A percentile compares a stretch with the other conserved stretches of the same genome.
phyloP scores from a whole-genome alignment of 2,888 invertebrate genomes.

The Mythimna pallens region DNA sequence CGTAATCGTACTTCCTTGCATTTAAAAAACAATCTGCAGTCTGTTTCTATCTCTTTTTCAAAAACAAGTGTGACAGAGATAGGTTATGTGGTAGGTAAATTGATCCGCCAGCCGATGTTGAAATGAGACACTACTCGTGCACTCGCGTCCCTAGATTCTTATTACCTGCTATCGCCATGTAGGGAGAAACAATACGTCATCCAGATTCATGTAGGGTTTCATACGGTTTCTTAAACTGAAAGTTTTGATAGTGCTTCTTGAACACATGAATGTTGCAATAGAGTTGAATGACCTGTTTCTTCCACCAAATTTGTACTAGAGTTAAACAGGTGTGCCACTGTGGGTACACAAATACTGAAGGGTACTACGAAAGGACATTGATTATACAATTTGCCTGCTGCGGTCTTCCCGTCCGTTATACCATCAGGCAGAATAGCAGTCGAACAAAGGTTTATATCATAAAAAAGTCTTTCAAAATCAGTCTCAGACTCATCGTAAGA shows the following conservation, averaged over 20 bases:
- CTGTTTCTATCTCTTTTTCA: slow-evolving; percentile 52
- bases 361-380: not conserved
- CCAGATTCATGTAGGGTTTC: slow-evolving; percentile 74
- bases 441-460: not conserved
- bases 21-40: slow-evolving; percentile 57
- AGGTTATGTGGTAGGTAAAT: slow-evolving; percentile 66
- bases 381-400: not conserved
- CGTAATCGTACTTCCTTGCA: slow-evolving; percentile 50
- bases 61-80: slow-evolving; percentile 53
- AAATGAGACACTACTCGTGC: slow-evolving; percentile 71
- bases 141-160: slow-evolving; percentile 65
- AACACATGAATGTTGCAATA: not conserved
- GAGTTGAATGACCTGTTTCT: no score
- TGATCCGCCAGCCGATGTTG: slow-evolving; percentile 71
- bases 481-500: slow-evolving; percentile 3
- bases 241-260: not conserved
- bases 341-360: not conserved
- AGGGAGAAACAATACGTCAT: slow-evolving; percentile 74
- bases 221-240: slow-evolving; percentile 56
- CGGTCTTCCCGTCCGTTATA: no score
- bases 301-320: not conserved
- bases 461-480: slow-evolving; percentile 4
- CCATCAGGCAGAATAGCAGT: no score
- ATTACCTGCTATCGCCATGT: slow-evolving; percentile 74
- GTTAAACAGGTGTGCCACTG: not conserved